Percentiles rank a stretch among this genome's conserved stretches.
These are phyloP conservation scores for Seriola rivoliana DNA, from an alignment of 2,113 vertebrate species.

Conservation along the genomic window DNA sequence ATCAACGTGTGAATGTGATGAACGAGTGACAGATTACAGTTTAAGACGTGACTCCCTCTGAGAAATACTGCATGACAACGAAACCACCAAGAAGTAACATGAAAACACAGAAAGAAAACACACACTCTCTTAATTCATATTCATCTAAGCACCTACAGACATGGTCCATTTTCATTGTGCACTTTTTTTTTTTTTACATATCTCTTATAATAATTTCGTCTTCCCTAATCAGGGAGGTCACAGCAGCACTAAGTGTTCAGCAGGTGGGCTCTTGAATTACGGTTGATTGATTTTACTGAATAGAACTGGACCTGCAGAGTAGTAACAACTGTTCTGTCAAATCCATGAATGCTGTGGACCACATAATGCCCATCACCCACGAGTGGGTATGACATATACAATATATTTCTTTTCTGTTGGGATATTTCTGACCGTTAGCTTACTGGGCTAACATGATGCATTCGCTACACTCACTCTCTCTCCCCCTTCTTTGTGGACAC, in stretches of 20 bases:
- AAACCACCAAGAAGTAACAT: not conserved
- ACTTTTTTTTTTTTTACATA: not conserved
- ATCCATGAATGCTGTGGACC: too few species aligned
- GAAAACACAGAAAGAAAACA: not conserved
- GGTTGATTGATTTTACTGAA: not conserved
- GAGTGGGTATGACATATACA: not conserved
- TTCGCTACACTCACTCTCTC: not conserved
- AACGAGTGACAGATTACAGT: not conserved
- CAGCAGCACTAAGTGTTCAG: not conserved
- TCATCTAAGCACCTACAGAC: not conserved
- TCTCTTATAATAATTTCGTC: too few species aligned
- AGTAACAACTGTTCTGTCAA: too few species aligned
- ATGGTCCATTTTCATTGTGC: constrained; percentile 6
- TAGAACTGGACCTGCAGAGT: not conserved
- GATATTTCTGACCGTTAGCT: not conserved
- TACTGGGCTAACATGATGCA: not conserved
- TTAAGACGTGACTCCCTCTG: not conserved
- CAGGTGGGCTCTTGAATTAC: not conserved
- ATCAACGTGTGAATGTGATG: not conserved
- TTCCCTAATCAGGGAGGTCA: not conserved
- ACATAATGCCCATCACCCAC: not conserved
- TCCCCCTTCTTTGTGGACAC: not conserved
- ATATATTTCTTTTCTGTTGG: not conserved
- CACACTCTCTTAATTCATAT: not conserved
- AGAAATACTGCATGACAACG: not conserved